Conservation (phyloP, 2,888 invertebrate species). For the Amiota minor region DNA sequence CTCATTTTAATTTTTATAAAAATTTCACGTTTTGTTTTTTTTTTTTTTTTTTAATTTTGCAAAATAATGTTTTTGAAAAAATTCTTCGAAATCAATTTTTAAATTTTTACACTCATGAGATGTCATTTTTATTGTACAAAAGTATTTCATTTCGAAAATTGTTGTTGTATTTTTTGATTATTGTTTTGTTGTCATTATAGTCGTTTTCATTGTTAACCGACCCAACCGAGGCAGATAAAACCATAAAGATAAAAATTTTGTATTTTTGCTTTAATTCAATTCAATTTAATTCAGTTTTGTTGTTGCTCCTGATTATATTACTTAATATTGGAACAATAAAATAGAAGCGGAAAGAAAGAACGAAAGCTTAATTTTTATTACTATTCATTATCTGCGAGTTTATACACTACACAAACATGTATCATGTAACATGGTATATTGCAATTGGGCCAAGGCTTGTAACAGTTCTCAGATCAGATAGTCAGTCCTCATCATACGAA, state of each 20-base stretch:
- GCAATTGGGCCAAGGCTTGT: too few relatives aligned
- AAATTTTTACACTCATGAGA: slow-evolving; percentile 9
- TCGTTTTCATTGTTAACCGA: background rate
- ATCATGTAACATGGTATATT: too few relatives aligned
- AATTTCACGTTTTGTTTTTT: too few relatives aligned
- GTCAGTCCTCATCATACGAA: too few relatives aligned
- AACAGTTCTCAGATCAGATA: too few relatives aligned
- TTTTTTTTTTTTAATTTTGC: too few relatives aligned
- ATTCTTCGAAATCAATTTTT: slow-evolving; percentile 17
- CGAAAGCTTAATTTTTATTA: slow-evolving; percentile 7
- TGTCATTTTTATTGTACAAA: background rate
- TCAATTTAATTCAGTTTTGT: background rate
- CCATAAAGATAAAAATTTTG: slow-evolving; percentile 10
- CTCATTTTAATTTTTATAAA: too few relatives aligned
- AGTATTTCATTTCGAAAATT: background rate
- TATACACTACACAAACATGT: too few relatives aligned
- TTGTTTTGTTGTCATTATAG: background rate
- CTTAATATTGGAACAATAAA: too few relatives aligned
- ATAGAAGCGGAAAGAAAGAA: too few relatives aligned
- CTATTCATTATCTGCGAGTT: slow-evolving; percentile 2
- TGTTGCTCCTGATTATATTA: too few relatives aligned
- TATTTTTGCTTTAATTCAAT: background rate
- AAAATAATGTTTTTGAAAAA: background rate
- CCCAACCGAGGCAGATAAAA: background rate
- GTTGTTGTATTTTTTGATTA: background rate